These are phyloP conservation scores for Tenthredo mesomela DNA, from an alignment of 2,888 invertebrate genomes.

Conservation along the genomic window DNA sequence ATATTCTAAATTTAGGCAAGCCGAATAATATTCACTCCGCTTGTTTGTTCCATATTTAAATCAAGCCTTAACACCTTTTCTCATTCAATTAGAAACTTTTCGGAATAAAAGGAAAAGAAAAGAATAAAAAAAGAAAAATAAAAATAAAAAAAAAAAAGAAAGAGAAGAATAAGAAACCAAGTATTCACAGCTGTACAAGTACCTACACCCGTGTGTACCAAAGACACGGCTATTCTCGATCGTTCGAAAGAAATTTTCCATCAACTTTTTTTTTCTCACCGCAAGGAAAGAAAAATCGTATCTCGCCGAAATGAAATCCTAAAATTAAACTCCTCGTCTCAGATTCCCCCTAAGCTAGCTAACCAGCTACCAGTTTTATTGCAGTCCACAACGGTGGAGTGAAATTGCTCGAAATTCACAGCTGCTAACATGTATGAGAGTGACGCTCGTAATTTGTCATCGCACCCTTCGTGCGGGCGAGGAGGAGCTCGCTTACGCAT, in stretches of 20 bases:
- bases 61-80: slow-evolving; percentile 17
- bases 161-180: neutral
- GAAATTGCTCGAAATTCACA: slow-evolving; percentile 47
- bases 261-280: slow-evolving; percentile 18
- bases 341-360: slow-evolving; percentile 21
- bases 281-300: neutral
- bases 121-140: neutral
- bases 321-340: slow-evolving; percentile 45
- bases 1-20: slow-evolving; percentile 20
- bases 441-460: slow-evolving; percentile 50
- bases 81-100: neutral
- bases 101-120: neutral
- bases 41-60: slow-evolving; percentile 39
- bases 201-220: slow-evolving; percentile 4
- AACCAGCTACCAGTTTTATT: slow-evolving; percentile 45
- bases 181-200: neutral
- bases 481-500: neutral
- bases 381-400: slow-evolving; percentile 33
- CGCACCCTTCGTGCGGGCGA: slow-evolving; percentile 25
- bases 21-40: neutral
- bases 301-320: slow-evolving; percentile 35
- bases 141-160: neutral
- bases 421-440: slow-evolving; percentile 47
- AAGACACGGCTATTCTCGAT: neutral
- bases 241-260: neutral